Evolutionary conservation across 2,113 vertebrate species (phyloP).

Genomic region (Erythrolamprus reginae): DNA sequence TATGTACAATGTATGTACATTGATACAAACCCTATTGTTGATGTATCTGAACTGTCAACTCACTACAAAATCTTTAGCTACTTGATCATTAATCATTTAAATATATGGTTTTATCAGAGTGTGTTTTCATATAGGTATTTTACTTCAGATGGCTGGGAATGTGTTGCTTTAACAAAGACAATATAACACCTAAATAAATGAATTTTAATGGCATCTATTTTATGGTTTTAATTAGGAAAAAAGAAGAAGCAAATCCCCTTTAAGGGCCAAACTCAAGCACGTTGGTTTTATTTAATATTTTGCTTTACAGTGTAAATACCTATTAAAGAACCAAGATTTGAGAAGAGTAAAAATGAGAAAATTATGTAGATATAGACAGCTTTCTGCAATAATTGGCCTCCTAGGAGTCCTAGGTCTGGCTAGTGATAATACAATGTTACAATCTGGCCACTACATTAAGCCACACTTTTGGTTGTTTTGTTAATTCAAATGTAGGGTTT

Average conservation of each 20-base stretch:
- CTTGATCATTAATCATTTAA: slow-evolving; percentile 3
- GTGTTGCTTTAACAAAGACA: neutral
- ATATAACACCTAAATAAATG: neutral
- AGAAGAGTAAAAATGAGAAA: neutral
- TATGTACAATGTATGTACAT: neutral
- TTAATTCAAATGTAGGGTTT: neutral
- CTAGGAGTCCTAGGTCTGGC: neutral
- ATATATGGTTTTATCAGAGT: neutral
- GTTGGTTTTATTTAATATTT: neutral
- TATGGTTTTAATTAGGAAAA: no score
- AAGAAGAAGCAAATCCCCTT: neutral
- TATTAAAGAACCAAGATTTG: neutral
- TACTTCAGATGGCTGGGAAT: neutral
- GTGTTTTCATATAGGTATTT: neutral
- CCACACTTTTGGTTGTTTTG: neutral
- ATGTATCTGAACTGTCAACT: neutral
- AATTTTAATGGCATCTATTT: neutral
- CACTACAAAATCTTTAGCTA: neutral
- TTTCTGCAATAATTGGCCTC: neutral
- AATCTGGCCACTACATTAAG: neutral
- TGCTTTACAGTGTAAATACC: neutral
- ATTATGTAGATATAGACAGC: neutral
- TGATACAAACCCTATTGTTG: neutral
- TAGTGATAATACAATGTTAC: neutral
- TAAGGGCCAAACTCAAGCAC: neutral